Evolutionary conservation across 2,888 invertebrate species (phyloP).

Genomic region (Rotaria sp.): DNA sequence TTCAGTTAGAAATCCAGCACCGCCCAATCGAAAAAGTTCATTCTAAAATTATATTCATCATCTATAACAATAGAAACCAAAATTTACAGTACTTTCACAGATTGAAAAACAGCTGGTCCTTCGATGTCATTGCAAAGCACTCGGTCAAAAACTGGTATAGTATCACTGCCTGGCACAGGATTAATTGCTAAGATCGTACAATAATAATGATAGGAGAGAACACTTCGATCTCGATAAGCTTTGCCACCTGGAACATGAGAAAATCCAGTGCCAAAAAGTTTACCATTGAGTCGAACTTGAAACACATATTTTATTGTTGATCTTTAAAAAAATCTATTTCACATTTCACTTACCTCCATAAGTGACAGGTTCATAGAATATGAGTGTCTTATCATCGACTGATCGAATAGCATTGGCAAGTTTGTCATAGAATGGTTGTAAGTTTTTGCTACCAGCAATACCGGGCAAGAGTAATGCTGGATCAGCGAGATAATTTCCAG

Average conservation of each 20-base stretch:
- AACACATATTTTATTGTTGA: too few relatives aligned
- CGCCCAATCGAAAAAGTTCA: constrained; percentile 43
- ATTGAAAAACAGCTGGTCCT: constrained; percentile 42
- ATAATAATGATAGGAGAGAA: too few relatives aligned
- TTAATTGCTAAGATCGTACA: too few relatives aligned
- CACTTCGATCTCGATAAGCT: too few relatives aligned
- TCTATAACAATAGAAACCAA: too few relatives aligned
- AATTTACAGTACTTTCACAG: too few relatives aligned
- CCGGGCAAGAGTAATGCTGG: constrained; percentile 45
- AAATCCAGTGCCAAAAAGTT: constrained; percentile 45
- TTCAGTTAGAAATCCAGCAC: constrained; percentile 45
- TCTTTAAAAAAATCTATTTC: too few relatives aligned
- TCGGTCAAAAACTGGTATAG: constrained; percentile 42
- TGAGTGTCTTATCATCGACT: constrained; percentile 44
- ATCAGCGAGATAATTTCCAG: constrained; percentile 45
- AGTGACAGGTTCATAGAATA: constrained; percentile 48
- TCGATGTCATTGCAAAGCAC: constrained; percentile 44
- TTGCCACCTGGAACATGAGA: constrained; percentile 44
- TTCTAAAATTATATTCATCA: too few relatives aligned
- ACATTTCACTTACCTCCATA: constrained; percentile 42
- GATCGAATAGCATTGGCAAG: constrained; percentile 43
- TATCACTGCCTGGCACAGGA: too few relatives aligned
- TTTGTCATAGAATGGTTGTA: constrained; percentile 41
- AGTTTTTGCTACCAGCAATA: constrained; percentile 44
- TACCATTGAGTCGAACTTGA: constrained; percentile 42